A percentile compares a stretch with the other conserved stretches of the same genome.
phyloP scores from a whole-genome alignment of 1,140 invertebrate genomes.

The Drosophila trapezifrons region DNA sequence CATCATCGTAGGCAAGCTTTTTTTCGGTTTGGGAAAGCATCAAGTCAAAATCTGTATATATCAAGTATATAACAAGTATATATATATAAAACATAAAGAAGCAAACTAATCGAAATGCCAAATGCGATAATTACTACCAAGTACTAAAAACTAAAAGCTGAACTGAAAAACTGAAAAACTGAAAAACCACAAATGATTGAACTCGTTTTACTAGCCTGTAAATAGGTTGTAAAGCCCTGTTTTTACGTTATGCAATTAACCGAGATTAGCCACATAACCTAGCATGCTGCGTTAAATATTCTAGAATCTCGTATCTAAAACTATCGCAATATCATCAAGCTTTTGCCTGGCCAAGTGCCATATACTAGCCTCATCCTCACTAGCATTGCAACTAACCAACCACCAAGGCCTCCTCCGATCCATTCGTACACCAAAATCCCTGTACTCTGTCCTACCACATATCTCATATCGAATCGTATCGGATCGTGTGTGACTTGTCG shows the following conservation, averaged over 20 bases:
- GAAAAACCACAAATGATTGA: conserved; percentile 67
- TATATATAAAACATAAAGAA: conserved; percentile 10
- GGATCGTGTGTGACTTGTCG: conserved; percentile 30
- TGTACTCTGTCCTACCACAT: conserved; percentile 10
- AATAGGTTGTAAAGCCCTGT: conserved; percentile 84
- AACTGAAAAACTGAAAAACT: conserved; percentile 14
- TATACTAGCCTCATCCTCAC: background rate
- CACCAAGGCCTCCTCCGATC: background rate
- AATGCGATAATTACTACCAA: conserved; percentile 17
- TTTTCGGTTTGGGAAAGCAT: conserved; percentile 31
- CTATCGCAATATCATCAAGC: conserved; percentile 57
- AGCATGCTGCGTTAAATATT: conserved; percentile 80
- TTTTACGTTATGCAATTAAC: conserved; percentile 78
- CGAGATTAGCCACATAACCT: conserved; percentile 70
- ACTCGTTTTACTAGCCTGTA: conserved; percentile 84
- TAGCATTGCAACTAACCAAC: background rate
- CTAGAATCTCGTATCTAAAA: conserved; percentile 81
- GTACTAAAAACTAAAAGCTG: conserved; percentile 28
- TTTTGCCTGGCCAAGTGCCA: conserved; percentile 26
- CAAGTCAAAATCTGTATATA: conserved; percentile 34
- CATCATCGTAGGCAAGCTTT: conserved; percentile 35
- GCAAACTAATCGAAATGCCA: conserved; percentile 28
- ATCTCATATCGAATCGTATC: background rate
- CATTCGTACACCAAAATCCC: conserved; percentile 9
- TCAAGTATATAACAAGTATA: conserved; percentile 4